Base-by-base conservation (phyloP, 2,797 vertebrate genomes). In the Psittacula derbiana region DNA sequence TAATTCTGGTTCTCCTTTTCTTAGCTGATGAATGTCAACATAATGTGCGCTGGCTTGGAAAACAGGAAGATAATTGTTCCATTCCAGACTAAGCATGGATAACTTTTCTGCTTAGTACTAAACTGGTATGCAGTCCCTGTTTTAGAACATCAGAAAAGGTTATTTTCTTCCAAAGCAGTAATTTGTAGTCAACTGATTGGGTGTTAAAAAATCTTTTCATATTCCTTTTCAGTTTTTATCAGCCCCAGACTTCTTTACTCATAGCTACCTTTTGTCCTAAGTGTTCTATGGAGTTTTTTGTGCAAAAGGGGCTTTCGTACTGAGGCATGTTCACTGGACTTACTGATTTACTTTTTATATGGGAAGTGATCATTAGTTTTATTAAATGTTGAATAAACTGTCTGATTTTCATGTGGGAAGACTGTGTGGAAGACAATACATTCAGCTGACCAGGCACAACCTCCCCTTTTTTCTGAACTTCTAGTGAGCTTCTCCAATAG, bases 31-130 rank as follows among this genome's bases (percentile, higher is more conserved):
- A 90, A 90, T 88, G 90, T 94, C 94, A 93, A 50, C 88, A 80
- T 94, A 94, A 92, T 88, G 71, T 88, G 71, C 91, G 78, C 41
- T 92, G 61, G 71, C 71, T 94, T 94, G 92, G 92, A 93, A 96
- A 95, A 93, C 74, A 79, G 74, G 64, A 74, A 92, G 55, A 88
- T 92, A 92, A 84, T 78, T 90, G 80, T 82, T 86, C 69, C 41
- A 31, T 86, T 94, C 76, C 74, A 88, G 66, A 79, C 66, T 88
- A 60, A 86, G 49, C 17, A 2, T 21, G 74, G 90, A 31, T 74
- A 93, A 90, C 91, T 92, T 81, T 66, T 49, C 87, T 92, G 76
- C 55, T 84, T 74, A 76, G 62, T 52, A 73, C 58, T 69, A 30
- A 90, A 76, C 41, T 88, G 52, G 31, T 76, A 25, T 75, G 47